These are phyloP conservation scores for Octopus sinensis DNA, from an alignment of 1,140 invertebrate species.

Conservation along the genomic window DNA sequence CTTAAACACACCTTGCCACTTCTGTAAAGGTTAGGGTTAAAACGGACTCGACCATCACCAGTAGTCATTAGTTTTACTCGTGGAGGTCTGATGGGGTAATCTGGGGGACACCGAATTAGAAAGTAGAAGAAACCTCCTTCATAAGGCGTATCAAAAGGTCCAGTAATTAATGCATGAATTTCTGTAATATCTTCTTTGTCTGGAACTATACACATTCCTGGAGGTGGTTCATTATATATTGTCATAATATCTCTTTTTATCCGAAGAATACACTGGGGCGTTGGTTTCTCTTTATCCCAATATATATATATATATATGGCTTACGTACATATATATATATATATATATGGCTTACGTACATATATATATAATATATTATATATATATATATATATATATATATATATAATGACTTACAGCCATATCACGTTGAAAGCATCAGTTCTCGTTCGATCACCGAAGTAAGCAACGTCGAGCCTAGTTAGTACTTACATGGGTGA, in stretches of 20 bases:
- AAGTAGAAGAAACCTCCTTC: slow-evolving; percentile 69
- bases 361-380: no score
- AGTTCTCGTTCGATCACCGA: no score
- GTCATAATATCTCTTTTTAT: slow-evolving; percentile 64
- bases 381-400: no score
- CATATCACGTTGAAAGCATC: no score
- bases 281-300: no score
- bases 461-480: no score
- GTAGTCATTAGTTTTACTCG: slow-evolving; percentile 67
- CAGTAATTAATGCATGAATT: slow-evolving; percentile 66
- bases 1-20: slow-evolving; percentile 69
- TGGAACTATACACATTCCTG: slow-evolving; percentile 63
- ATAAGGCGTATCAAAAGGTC: slow-evolving; percentile 68
- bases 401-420: no score
- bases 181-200: slow-evolving; percentile 62
- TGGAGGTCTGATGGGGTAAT: slow-evolving; percentile 61
- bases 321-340: no score
- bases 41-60: slow-evolving; percentile 63
- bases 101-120: slow-evolving; percentile 61
- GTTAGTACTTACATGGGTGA: no score
- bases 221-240: slow-evolving; percentile 63
- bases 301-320: no score
- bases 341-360: no score
- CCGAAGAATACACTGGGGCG: no score
- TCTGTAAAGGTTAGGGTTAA: slow-evolving; percentile 67